Conservation (phyloP, 2,888 invertebrate species). For the Pegoplata infirma region DNA sequence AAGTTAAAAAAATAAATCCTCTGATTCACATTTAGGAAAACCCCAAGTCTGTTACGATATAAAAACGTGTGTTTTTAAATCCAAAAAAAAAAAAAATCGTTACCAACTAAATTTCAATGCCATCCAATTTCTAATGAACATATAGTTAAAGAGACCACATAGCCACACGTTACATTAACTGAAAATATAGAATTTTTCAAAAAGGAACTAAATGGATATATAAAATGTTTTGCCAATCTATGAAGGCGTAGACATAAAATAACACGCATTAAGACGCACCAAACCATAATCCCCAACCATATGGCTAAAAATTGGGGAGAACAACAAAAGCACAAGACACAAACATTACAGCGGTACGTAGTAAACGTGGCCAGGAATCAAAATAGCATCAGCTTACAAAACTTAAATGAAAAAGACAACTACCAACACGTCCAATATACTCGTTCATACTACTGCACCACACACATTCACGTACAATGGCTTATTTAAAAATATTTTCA, state of each 20-base stretch:
- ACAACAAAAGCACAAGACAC: conserved; percentile 53
- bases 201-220: conserved; percentile 71
- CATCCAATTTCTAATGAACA: neutral
- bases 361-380: conserved; percentile 73
- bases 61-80: neutral
- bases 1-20: conserved; percentile 2
- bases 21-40: conserved; percentile 5
- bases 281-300: conserved; percentile 13
- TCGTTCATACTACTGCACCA: neutral
- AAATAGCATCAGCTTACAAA: conserved; percentile 53
- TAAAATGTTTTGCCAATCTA: conserved; percentile 38
- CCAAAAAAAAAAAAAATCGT: too few species aligned
- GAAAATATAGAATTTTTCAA: conserved; percentile 76
- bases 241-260: conserved; percentile 2
- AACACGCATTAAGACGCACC: conserved; percentile 41
- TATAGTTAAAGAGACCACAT: conserved; percentile 4
- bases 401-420: conserved; percentile 43
- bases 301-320: conserved; percentile 8
- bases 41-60: neutral
- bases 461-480: conserved; percentile 53
- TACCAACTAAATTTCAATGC: conserved; percentile 33
- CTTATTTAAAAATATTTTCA: conserved; percentile 57
- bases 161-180: conserved; percentile 38
- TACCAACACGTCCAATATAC: conserved; percentile 48
- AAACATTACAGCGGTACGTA: conserved; percentile 65